These are phyloP conservation scores for Lasioglossum morio DNA, from an alignment of 2,888 invertebrate species.

Conservation along the genomic window DNA sequence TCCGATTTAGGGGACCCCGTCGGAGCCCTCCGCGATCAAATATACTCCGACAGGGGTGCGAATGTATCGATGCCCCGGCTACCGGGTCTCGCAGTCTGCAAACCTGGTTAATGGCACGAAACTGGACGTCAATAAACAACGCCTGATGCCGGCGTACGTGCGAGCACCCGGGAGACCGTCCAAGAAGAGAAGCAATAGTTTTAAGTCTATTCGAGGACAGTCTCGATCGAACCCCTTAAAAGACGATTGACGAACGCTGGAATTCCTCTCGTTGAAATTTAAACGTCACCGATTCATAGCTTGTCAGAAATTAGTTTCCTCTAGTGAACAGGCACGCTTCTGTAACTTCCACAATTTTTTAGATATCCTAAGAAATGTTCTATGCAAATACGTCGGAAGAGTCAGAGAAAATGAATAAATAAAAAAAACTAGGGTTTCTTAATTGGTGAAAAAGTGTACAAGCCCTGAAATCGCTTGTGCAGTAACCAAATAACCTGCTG, in stretches of 20 bases:
- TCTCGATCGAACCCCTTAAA: neutral
- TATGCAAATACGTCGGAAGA: too few relatives aligned
- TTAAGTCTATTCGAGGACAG: neutral
- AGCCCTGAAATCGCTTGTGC: too few relatives aligned
- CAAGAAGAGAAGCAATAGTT: neutral
- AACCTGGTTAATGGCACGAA: conserved; percentile 20
- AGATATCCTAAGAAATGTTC: too few relatives aligned
- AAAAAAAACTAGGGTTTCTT: too few relatives aligned
- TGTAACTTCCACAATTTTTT: too few relatives aligned
- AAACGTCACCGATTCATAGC: too few relatives aligned
- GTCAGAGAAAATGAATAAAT: too few relatives aligned
- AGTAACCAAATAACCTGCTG: too few relatives aligned
- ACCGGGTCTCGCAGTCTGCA: conserved; percentile 8
- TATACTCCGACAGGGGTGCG: conserved; percentile 22
- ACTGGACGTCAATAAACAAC: conserved; percentile 16
- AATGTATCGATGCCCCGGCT: conserved; percentile 15
- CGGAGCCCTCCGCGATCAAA: conserved; percentile 38
- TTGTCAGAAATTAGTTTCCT: too few relatives aligned
- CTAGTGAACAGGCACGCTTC: too few relatives aligned
- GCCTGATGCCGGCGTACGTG: neutral
- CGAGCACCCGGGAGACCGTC: neutral
- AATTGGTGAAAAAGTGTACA: too few relatives aligned
- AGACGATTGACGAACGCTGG: neutral
- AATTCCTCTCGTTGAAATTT: too few relatives aligned
- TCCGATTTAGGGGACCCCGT: conserved; percentile 70